phyloP scores from a whole-genome alignment of 2,113 vertebrate species.

The Platichthys flesus region DNA sequence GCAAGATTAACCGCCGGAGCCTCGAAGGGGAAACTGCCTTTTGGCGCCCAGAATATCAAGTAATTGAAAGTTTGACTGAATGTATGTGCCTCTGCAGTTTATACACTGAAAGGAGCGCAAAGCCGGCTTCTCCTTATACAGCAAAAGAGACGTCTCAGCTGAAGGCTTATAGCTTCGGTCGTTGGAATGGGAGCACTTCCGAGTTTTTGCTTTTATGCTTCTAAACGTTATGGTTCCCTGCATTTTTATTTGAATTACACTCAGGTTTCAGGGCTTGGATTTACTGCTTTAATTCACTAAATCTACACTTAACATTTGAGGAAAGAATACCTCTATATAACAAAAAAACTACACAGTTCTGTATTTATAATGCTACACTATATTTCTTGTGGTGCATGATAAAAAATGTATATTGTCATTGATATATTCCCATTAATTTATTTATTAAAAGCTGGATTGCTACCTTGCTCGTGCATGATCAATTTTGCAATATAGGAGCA shows the following conservation, averaged over 20 bases:
- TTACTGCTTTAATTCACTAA: neutral
- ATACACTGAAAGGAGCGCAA: slow-evolving; percentile 59
- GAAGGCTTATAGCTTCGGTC: slow-evolving; percentile 52
- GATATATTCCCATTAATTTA: neutral
- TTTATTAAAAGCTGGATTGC: neutral
- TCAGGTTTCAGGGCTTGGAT: neutral
- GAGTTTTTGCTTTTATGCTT: slow-evolving; percentile 40
- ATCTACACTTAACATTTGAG: neutral
- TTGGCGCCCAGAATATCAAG: slow-evolving; percentile 66
- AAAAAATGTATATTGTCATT: neutral
- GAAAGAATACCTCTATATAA: neutral
- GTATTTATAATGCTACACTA: neutral
- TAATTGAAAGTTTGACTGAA: slow-evolving; percentile 74
- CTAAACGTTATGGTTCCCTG: slow-evolving; percentile 20
- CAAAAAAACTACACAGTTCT: neutral
- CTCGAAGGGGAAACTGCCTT: slow-evolving; percentile 67
- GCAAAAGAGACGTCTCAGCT: slow-evolving; percentile 57
- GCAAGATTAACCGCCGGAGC: slow-evolving; percentile 63
- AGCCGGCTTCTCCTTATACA: slow-evolving; percentile 68
- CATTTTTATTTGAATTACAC: slow-evolving; percentile 14
- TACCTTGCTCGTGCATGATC: neutral
- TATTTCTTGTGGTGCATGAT: neutral
- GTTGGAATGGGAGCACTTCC: slow-evolving; percentile 54
- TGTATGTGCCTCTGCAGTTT: slow-evolving; percentile 70
- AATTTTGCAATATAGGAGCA: neutral